phyloP scores from a whole-genome alignment of 2,888 invertebrate species.

The Scelioninae gen. 2 region DNA sequence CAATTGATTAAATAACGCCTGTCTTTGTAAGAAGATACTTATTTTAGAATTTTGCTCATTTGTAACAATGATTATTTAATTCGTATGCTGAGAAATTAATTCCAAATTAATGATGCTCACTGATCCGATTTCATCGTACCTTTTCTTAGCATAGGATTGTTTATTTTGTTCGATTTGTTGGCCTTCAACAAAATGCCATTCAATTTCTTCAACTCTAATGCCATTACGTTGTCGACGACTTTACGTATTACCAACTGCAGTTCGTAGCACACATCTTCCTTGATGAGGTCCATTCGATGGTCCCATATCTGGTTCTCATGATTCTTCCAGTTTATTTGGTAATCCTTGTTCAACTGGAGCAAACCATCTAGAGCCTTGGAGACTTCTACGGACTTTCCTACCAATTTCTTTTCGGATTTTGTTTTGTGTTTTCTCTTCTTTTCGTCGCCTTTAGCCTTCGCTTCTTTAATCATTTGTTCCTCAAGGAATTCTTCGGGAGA shows the following conservation, averaged over 20 bases:
- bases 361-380: slow-evolving; percentile 48
- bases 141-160: slow-evolving; percentile 60
- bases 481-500: slow-evolving; percentile 79
- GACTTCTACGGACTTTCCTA: slow-evolving; percentile 30
- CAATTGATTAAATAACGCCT: too few species aligned
- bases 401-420: slow-evolving; percentile 15
- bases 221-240: slow-evolving; percentile 83
- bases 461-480: slow-evolving; percentile 51
- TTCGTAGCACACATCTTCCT: slow-evolving; percentile 80
- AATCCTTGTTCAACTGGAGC: slow-evolving; percentile 60
- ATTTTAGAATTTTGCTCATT: too few species aligned
- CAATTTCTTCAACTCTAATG: slow-evolving; percentile 77
- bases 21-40: too few species aligned
- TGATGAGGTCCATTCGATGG: slow-evolving; percentile 81
- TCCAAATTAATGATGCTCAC: not conserved
- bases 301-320: slow-evolving; percentile 79
- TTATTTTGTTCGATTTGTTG: slow-evolving; percentile 62
- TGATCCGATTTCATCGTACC: slow-evolving; percentile 34
- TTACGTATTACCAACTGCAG: slow-evolving; percentile 81
- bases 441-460: slow-evolving; percentile 7
- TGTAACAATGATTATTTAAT: too few species aligned
- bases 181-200: slow-evolving; percentile 77
- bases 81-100: too few species aligned
- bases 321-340: slow-evolving; percentile 76
- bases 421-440: slow-evolving; percentile 9